Conservation (phyloP, 2,888 invertebrate genomes). For the Drosophila mulleri region DNA sequence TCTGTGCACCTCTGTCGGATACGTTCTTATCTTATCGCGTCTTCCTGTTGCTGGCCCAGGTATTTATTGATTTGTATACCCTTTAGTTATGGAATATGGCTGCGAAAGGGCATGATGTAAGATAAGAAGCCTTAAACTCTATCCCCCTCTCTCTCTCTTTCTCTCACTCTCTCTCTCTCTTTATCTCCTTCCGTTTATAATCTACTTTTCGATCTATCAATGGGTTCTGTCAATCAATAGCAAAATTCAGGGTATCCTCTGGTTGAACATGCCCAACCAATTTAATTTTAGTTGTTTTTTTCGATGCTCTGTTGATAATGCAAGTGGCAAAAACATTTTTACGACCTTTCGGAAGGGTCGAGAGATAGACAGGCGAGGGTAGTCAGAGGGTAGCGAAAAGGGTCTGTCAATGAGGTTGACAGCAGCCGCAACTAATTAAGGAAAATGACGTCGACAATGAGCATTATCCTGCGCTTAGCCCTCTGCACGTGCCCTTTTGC, state of each 20-base stretch:
- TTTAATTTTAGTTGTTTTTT: conserved; percentile 5
- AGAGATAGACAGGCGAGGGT: background rate
- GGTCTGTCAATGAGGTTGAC: conserved; percentile 53
- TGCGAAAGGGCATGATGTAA: background rate
- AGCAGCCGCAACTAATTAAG: conserved; percentile 64
- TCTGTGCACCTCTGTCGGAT: conserved; percentile 40
- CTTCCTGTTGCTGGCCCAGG: conserved; percentile 22
- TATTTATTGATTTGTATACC: conserved; percentile 56
- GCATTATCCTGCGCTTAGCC: conserved; percentile 30
- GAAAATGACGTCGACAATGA: conserved; percentile 55
- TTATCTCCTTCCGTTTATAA: background rate
- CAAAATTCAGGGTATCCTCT: background rate
- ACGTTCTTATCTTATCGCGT: conserved; percentile 57
- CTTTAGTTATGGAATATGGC: background rate
- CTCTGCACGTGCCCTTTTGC: conserved; percentile 41
- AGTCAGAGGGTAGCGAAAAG: conserved; percentile 24
- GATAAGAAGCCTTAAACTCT: background rate
- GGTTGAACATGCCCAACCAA: background rate
- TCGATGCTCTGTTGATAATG: conserved; percentile 34
- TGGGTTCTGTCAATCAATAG: background rate
- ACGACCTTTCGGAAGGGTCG: conserved; percentile 22
- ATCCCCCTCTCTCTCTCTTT: background rate
- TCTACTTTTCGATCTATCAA: background rate
- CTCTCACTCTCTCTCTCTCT: background rate
- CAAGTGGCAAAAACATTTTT: conserved; percentile 47